Base-by-base conservation (phyloP, 1,140 invertebrate species). In the Drosophila leontia region DNA sequence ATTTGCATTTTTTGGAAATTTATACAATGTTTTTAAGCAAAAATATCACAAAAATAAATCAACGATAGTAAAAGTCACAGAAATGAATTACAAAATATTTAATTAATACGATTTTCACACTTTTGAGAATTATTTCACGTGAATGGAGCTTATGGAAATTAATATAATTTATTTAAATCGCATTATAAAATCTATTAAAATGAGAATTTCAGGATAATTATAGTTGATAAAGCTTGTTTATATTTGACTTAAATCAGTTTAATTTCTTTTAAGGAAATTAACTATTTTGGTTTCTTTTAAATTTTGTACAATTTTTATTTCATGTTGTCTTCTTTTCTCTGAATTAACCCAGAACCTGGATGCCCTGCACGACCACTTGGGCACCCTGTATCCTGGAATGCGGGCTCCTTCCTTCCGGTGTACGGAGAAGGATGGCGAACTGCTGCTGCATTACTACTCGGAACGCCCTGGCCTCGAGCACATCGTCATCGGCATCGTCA, bases 401-500 rank as follows among this genome's bases (percentile, higher is more conserved):
- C 95, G 96, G 85, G 97, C 97, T 1, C 98, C 98, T 1, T 98
- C 97, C 2, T 98, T 98, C 93, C 94, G 97, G 7, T 98, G 98
- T 92, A 98, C 97, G 0, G 97, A 98, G 84, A 96, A 97, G 92
- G 97, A 98, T 93, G 97, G 97, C 0, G 96, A 96, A 11, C 93
- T 98, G 12, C 94, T 98, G 29, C 94, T 99, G 8, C 97, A 98
- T 93, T 98, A 98, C 93, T 99, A 98, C 93, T 98, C 97, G 0
- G 97, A 98, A 88, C 95, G 97, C 71, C 97, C 97, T 9, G 97
- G 97, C n/a, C 94, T 99, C 48, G 97, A 98, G 92, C 95, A 97
- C 85, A 98, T 99, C 83, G 98, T 99, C 67, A 98, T 98, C 82
- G 98, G 97, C 29, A 98, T 98, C 77, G 97, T 98, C 7, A 98